A percentile compares a stretch with the other conserved stretches of the same genome.
These are phyloP conservation scores for Axinella damicornis DNA, from an alignment of 37 sponge, comb jelly and placozoan genomes.

Conservation along the genomic window DNA sequence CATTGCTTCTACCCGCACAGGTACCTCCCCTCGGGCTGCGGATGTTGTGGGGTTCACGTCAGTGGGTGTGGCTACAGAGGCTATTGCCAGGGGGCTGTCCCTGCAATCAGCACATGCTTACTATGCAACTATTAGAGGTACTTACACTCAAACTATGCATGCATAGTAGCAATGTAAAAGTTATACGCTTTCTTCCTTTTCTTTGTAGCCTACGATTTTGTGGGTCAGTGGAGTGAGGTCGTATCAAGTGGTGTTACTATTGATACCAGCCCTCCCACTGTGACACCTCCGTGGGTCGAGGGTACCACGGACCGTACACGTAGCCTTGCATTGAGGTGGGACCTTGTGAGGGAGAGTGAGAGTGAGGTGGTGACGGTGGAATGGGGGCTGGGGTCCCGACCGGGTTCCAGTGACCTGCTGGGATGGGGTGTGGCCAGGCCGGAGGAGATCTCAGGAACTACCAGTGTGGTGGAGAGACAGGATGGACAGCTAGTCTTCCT, in stretches of 20 bases:
- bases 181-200: no score
- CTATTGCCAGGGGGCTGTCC: conserved; percentile 38
- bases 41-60: conserved; percentile 57
- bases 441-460: not conserved
- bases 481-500: conserved; percentile 68
- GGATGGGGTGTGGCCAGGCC: conserved; percentile 35
- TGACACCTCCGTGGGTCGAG: conserved; percentile 24
- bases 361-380: conserved; percentile 53
- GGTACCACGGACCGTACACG: not conserved
- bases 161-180: no score
- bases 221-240: conserved; percentile 22
- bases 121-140: conserved; percentile 73
- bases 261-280: conserved; percentile 76
- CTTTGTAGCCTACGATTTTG: conserved; percentile 47
- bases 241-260: conserved; percentile 49
- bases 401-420: conserved; percentile 53
- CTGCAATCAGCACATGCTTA: conserved; percentile 62
- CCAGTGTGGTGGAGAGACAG: not conserved
- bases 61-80: conserved; percentile 64
- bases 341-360: conserved; percentile 50
- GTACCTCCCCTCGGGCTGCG: conserved; percentile 21
- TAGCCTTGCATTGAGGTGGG: conserved; percentile 45
- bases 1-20: not conserved
- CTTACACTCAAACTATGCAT: no score
- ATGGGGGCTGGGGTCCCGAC: conserved; percentile 68